Evolutionary conservation across 2,888 invertebrate genomes (phyloP), one percentile per base, ranked within the genome.

Genomic region (Zaprionus bogoriensis): DNA sequence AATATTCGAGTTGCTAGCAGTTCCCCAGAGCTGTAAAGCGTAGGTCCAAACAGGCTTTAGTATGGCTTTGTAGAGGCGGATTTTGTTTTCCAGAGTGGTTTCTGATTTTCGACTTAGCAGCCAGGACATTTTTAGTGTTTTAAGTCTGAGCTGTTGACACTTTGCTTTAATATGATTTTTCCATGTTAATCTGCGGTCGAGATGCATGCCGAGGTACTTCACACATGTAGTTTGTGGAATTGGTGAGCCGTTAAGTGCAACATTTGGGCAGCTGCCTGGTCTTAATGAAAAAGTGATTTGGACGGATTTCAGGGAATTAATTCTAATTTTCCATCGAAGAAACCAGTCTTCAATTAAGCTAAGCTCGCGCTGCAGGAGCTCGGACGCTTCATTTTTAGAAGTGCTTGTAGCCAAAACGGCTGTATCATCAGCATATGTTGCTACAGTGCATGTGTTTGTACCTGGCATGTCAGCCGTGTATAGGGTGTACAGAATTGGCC

Each of bases 101-200:
- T 23, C 14, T 5, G 38, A 54, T 39, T 54, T 46, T 27, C 14
- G 42, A 12, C 27, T n/a, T 27, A 54, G 1, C 10, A 54, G 14
- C 44, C 52, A 53, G 23, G 17, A 36, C 19, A 12, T 9, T 41
- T 6, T 52, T 22, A 30, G 42, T 22, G 28, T 42, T 42, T 17
- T 42, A 5, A 52, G 30, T 22, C 41, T 30, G 4, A 39, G 46
- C 10, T 46, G 19, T 3, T 44, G 41, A 7, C 41, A 3, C 10
- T 51, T 38, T 14, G 39, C 45, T n/a, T 39, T 51, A 17, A 52
- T 30, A n/a, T n/a, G 45, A 25, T 36, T 20, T 50, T 51, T 59
- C 23, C 50, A 45, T 23, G 38, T 45, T 19, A 51, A 9, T 52
- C 51, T 50, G 10, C n/a, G 38, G 6, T 58, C 59, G n/a, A 51